A percentile compares a stretch with the other conserved stretches of the same genome.
phyloP scores from a whole-genome alignment of 2,113 vertebrate genomes.

The Leptobrachium ailaonicum region DNA sequence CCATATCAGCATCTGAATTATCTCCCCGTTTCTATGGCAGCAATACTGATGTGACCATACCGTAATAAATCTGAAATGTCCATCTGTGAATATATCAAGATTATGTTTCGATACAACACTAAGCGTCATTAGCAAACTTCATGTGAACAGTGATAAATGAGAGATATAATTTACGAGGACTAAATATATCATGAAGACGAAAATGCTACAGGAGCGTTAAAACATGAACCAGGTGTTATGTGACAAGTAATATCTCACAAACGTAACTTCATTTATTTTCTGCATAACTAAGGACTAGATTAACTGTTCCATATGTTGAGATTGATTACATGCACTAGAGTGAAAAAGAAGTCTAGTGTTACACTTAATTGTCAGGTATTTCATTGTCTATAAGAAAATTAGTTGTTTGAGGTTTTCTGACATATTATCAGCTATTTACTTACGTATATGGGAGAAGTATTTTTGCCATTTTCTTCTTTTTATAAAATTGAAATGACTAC shows the following conservation, averaged over 20 bases:
- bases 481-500: too few species aligned
- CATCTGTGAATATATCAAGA: not conserved
- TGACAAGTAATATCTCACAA: slow-evolving; percentile 26
- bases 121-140: slow-evolving; percentile 2
- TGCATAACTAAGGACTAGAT: not conserved
- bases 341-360: not conserved
- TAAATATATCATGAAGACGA: not conserved
- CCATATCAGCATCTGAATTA: too few species aligned
- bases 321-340: slow-evolving; percentile 3
- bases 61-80: too few species aligned
- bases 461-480: too few species aligned
- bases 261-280: not conserved
- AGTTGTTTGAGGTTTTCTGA: not conserved
- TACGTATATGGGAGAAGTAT: too few species aligned
- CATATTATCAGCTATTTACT: too few species aligned
- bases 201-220: not conserved
- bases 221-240: slow-evolving; percentile 8
- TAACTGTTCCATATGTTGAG: not conserved
- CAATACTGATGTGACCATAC: too few species aligned
- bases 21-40: too few species aligned
- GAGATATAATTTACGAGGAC: slow-evolving; percentile 1
- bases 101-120: not conserved
- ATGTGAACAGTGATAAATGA: slow-evolving; percentile 2
- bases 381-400: not conserved
- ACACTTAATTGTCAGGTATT: not conserved